Conservation (phyloP, 2,888 invertebrate species). For the Halictus quadricinctus region DNA sequence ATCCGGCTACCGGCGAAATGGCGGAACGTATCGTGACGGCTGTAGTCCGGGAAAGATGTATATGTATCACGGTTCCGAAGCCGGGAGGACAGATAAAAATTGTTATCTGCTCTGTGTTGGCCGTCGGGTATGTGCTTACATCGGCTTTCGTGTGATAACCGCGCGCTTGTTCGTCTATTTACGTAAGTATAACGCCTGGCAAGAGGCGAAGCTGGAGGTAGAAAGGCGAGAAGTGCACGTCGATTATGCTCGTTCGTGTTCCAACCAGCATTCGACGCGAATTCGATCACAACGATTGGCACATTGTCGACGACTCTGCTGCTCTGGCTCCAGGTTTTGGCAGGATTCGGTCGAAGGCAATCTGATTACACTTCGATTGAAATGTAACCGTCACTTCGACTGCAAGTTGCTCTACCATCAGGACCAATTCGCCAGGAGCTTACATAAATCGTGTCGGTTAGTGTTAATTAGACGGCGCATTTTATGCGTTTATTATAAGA, state of each 20-base stretch:
- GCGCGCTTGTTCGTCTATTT: conserved; percentile 60
- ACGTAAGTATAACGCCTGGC: conserved; percentile 52
- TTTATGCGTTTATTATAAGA: no score
- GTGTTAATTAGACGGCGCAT: no score
- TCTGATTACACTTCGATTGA: neutral
- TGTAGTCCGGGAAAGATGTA: conserved; percentile 39
- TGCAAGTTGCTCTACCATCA: neutral
- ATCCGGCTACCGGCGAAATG: conserved; percentile 36
- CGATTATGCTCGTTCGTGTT: conserved; percentile 20
- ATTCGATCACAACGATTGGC: neutral
- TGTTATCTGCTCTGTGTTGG: conserved; percentile 59
- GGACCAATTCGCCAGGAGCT: neutral
- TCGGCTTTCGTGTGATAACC: conserved; percentile 64
- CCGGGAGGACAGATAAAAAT: conserved; percentile 59
- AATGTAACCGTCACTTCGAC: neutral
- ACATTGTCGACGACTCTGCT: neutral
- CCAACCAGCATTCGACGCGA: neutral
- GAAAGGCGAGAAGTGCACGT: conserved; percentile 17
- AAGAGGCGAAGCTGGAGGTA: conserved; percentile 14
- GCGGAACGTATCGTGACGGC: conserved; percentile 43
- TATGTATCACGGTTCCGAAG: conserved; percentile 43
- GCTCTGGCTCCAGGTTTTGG: neutral
- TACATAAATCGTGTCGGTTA: neutral
- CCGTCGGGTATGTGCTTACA: conserved; percentile 58
- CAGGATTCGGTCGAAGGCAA: neutral